Conservation (phyloP, 2,113 vertebrate genomes). For the Hemiprocne comata region DNA sequence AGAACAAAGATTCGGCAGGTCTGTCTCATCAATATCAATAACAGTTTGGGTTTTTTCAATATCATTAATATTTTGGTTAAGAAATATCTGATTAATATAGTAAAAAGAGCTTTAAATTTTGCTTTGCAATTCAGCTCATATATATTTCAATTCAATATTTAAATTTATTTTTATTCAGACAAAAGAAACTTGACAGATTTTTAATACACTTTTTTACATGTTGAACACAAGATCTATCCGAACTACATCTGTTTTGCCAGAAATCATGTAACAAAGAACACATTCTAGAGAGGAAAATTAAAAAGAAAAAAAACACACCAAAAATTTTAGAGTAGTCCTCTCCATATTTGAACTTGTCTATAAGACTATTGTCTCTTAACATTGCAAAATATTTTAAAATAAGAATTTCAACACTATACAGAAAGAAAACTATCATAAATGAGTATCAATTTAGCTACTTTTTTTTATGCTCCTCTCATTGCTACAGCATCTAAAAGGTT, state of each 20-base stretch:
- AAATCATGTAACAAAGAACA: neutral
- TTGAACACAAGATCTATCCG: neutral
- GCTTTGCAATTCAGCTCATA: neutral
- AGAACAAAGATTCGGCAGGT: neutral
- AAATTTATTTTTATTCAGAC: neutral
- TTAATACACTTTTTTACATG: neutral
- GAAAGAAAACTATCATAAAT: neutral
- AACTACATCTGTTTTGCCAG: neutral
- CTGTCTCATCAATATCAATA: neutral
- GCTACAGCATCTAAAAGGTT: neutral
- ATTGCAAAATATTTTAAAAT: neutral
- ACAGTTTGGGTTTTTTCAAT: neutral
- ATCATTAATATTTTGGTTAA: neutral
- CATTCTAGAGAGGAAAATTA: neutral
- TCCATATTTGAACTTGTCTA: neutral
- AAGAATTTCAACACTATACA: neutral
- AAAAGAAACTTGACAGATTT: slow-evolving; percentile 1
- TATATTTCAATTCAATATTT: neutral
- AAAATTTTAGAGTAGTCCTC: neutral
- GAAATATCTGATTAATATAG: neutral
- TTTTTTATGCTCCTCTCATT: neutral
- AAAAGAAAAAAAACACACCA: neutral
- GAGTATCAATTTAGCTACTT: neutral
- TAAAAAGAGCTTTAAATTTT: neutral
- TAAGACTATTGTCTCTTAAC: neutral